These are phyloP conservation scores for Drosophila jambulina DNA, from an alignment of 1,140 invertebrate genomes.

Conservation along the genomic window DNA sequence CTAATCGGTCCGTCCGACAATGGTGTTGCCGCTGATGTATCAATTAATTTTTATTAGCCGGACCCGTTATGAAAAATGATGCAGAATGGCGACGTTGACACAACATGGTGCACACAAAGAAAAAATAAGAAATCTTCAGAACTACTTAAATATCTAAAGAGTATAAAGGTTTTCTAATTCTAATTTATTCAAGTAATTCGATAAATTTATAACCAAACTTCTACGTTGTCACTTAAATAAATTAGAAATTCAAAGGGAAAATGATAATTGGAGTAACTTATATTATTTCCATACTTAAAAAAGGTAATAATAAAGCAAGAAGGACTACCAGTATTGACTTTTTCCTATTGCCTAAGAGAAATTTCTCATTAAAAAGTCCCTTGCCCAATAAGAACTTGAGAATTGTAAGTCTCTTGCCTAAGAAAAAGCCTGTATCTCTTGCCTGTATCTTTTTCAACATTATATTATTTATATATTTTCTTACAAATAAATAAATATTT, in stretches of 20 bases:
- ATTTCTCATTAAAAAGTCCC: no score
- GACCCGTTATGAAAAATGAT: constrained; percentile 73
- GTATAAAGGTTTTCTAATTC: not conserved
- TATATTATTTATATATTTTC: not conserved
- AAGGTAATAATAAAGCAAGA: no score
- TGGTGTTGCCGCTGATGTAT: constrained; percentile 80
- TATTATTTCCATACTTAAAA: no score
- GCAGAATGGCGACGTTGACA: constrained; percentile 30
- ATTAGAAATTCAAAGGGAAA: not conserved
- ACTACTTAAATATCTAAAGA: not conserved
- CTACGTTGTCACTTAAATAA: not conserved
- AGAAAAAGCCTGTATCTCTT: not conserved
- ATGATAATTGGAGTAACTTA: no score
- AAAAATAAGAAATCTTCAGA: not conserved
- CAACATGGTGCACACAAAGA: not conserved
- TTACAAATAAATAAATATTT: not conserved
- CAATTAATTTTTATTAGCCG: constrained; percentile 82
- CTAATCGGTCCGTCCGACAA: constrained; percentile 68
- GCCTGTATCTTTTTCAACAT: not conserved
- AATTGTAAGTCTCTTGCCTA: not conserved
- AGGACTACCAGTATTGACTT: no score
- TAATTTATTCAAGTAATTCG: not conserved
- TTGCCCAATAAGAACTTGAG: not conserved
- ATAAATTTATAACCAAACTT: not conserved
- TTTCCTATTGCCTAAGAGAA: no score